Evolutionary conservation across 2,888 invertebrate species (phyloP), one percentile per base, ranked within the genome.

Genomic region (Cephus nigrinus): DNA sequence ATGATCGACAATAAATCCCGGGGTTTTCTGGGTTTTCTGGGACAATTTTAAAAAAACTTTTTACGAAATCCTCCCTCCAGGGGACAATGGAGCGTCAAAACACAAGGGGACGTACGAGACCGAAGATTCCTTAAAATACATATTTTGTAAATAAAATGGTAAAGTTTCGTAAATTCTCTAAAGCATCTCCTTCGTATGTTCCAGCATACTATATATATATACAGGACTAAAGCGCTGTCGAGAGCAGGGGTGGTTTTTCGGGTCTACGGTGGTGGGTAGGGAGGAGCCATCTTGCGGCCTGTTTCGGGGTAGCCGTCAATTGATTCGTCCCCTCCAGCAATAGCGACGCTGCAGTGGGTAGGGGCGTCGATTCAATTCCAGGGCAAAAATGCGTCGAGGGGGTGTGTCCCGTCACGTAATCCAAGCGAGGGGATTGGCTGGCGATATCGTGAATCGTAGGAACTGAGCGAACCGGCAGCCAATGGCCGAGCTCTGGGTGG

Each of bases 261-360:
- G 79, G 76, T 36, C 72, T 76, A 73, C 84, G 84, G 87, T 86
- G 87, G 86, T 82, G 86, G 88, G 87, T 82, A 87, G 88, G 90
- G 89, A 90, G 91, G 91, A 91, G 91, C 91, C 91, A 91, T 91
- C 91, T 91, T 91, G 91, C 88, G 90, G 91, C 89, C 86, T 86
- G 84, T 87, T 88, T 89, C 86, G 86, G 88, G 88, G 86, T 84
- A 88, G 86, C 85, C 87, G 88, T 86, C 91, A 91, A 91, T 91
- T 91, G 91, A 91, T 91, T 91, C 90, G 86, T 85, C 88, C 90
- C 90, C 90, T 86, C 90, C 86, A 81, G 40, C 69, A 75, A 72
- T 75, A 69, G 76, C 80, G 68, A 33, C 33, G 72, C 71, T 68
- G 32, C 68, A 55, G 55, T 55, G 76, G 82, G 85, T 84, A 86